phyloP scores from a whole-genome alignment of 2,888 invertebrate species.

The Dolichopus griseipennis region DNA sequence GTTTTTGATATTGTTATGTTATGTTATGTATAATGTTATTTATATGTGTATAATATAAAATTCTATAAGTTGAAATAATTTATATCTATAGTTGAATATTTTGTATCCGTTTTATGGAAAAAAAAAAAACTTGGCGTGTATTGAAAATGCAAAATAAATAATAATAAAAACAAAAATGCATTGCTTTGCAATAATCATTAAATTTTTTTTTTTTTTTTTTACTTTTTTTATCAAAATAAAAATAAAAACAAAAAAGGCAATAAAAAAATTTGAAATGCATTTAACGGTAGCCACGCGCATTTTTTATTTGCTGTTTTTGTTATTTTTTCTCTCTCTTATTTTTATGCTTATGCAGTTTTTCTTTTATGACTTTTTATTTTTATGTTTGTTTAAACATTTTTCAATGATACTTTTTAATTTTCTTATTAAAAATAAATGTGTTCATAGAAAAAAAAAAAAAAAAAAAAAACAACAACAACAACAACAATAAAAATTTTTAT shows the following conservation, averaged over 20 bases:
- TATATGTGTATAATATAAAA: too few species aligned
- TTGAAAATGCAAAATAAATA: background rate
- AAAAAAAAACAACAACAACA: too few species aligned
- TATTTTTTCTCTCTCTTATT: background rate
- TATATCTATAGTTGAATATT: too few species aligned
- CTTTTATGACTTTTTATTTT: background rate
- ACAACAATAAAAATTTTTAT: too few species aligned
- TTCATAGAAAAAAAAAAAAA: too few species aligned
- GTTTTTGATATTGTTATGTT: too few species aligned
- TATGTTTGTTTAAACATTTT: background rate
- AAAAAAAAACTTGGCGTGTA: background rate
- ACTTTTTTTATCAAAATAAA: background rate
- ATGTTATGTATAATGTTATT: too few species aligned
- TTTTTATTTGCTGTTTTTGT: background rate
- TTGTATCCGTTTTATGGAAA: too few species aligned
- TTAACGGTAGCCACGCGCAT: background rate
- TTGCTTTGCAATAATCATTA: background rate
- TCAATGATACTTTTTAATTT: too few species aligned
- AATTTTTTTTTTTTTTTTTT: constrained; percentile 1
- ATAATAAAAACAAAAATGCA: background rate
- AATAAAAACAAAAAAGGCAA: background rate
- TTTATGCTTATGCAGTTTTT: too few species aligned
- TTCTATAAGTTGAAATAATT: too few species aligned
- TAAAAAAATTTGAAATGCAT: background rate
- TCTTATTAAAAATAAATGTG: too few species aligned